Conservation (phyloP, 2,888 invertebrate species). For the Aquatica leii region DNA sequence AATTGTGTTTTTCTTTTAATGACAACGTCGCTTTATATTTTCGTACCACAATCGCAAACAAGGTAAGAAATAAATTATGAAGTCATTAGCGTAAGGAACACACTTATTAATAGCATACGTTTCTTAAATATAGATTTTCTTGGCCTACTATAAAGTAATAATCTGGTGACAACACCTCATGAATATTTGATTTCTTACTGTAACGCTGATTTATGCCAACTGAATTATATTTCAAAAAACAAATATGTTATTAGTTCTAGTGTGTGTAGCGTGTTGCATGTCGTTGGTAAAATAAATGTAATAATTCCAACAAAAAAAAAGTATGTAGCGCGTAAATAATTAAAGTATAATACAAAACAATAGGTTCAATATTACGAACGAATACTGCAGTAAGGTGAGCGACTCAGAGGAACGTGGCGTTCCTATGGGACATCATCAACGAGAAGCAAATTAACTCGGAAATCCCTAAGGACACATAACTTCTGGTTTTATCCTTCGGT, state of each 20-base stretch:
- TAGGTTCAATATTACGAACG: conserved; percentile 32
- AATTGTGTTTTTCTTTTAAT: too few relatives aligned
- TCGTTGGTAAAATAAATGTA: too few relatives aligned
- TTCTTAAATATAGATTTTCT: conserved; percentile 25
- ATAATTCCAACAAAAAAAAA: not conserved
- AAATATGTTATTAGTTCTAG: too few relatives aligned
- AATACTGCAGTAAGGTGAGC: conserved; percentile 33
- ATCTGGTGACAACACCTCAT: conserved; percentile 37
- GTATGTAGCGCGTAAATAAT: conserved; percentile 27
- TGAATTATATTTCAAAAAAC: conserved; percentile 28
- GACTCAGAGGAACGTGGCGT: conserved; percentile 40
- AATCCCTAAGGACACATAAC: conserved; percentile 57
- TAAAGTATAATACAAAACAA: conserved; percentile 32
- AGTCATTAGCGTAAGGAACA: conserved; percentile 1
- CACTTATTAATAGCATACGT: conserved; percentile 14
- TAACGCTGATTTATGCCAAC: conserved; percentile 40
- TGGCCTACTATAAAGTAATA: conserved; percentile 36
- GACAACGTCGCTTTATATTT: too few relatives aligned
- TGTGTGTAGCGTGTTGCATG: too few relatives aligned
- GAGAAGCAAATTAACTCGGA: conserved; percentile 59
- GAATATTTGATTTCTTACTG: conserved; percentile 39
- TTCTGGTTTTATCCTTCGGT: conserved; percentile 58
- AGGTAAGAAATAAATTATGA: too few relatives aligned
- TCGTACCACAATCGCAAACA: too few relatives aligned
- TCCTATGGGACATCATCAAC: conserved; percentile 59